Evolutionary conservation across 2,113 vertebrate genomes (phyloP), one percentile per base, ranked within the genome.

Genomic region (Pachycephala philippinensis): DNA sequence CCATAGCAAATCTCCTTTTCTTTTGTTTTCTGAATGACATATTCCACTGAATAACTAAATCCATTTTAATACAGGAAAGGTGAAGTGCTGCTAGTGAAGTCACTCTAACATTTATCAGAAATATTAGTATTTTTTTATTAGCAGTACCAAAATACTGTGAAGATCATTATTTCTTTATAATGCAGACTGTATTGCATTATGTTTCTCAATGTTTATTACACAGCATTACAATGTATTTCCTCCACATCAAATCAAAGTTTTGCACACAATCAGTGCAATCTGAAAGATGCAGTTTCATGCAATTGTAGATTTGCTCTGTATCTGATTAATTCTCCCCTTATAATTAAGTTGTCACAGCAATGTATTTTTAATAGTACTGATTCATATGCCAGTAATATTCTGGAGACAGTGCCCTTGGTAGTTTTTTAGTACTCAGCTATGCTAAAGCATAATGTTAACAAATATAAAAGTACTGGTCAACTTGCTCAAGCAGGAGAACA

Each of bases 291-390:
- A 70, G 17, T 64, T 81, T 57, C 76, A 77, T 93, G 75, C 64
- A 89, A 40, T 57, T 56, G 30, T 40, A 95, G 47, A 90, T 93
- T 76, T 88, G 15, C 20, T 80, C 49, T 83, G 39, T 94, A 61
- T 89, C 40, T 89, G 85, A 93, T 89, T 53, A 95, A 80, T 94
- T 78, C 19, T 92, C 18, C 72, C 44, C 68, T 94, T 92, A 81
- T 84, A 95, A 97, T 96, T 69, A 94, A 82, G 87, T 74, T 94
- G 81, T 83, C 90, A 79, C 80, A 87, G 70, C 31, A 63, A 54
- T 71, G 37, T 27, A 89, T 94, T 95, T 96, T 91, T 96, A 94
- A 78, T 50, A 89, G 45, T 59, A 65, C 19, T 35, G 44, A 87
- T 96, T 95, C 53, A n/a, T 35, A 75, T 10, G 40, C 42, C 69